A percentile compares a stretch with the other conserved stretches of the same genome.
Conservation (phyloP, 2,797 vertebrate genomes). For the Liparis tanakae region DNA sequence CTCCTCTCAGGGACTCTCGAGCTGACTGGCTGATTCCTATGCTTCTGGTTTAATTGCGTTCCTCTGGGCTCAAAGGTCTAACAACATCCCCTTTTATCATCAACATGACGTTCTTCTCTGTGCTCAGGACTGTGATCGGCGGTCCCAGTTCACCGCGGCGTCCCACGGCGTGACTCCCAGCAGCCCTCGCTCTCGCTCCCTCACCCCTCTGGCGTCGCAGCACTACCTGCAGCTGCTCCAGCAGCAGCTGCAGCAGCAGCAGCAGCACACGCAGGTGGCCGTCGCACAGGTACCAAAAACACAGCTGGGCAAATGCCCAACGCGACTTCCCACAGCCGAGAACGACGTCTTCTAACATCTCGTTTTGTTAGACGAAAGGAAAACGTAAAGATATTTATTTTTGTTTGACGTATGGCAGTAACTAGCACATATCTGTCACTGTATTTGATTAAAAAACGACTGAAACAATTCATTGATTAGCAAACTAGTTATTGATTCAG, state of each 20-base stretch:
- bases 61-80: slow-evolving; percentile 17
- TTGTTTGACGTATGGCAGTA: not conserved
- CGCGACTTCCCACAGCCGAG: too few relatives aligned
- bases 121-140: slow-evolving; percentile 81
- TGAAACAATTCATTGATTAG: not conserved
- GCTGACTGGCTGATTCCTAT: slow-evolving; percentile 22
- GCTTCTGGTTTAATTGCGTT: not conserved
- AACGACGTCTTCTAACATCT: not conserved
- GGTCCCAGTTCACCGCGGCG: slow-evolving; percentile 80
- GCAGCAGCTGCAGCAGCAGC: slow-evolving; percentile 90
- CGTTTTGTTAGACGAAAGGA: not conserved
- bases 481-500: not conserved
- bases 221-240: slow-evolving; percentile 89
- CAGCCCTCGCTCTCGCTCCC: slow-evolving; percentile 78
- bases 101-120: not conserved
- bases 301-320: too few relatives aligned
- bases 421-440: not conserved
- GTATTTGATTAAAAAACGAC: not conserved
- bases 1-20: slow-evolving; percentile 3
- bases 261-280: slow-evolving; percentile 88
- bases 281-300: slow-evolving; percentile 82
- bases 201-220: slow-evolving; percentile 86
- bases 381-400: not conserved
- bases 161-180: slow-evolving; percentile 77
- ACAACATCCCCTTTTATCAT: not conserved